Evolutionary conservation across 2,888 invertebrate genomes (phyloP).

Genomic region (Coelogynopora nodosa): DNA sequence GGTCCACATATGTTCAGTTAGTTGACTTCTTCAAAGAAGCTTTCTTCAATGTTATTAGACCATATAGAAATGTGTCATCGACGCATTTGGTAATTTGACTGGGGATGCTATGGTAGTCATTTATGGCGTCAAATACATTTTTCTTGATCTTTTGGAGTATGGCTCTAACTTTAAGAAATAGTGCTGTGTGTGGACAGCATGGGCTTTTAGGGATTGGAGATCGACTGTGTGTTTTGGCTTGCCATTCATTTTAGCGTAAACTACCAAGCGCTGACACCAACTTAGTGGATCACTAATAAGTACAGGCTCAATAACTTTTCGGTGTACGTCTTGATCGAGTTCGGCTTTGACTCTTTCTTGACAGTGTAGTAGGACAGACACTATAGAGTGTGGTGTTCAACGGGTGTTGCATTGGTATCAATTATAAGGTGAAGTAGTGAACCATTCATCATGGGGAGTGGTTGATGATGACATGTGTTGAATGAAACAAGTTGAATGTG

Average conservation of each 20-base stretch:
- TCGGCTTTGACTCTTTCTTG: too few relatives aligned
- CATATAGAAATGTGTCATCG: background rate
- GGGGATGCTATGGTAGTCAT: background rate
- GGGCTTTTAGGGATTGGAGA: slow-evolving; percentile 50
- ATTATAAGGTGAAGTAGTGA: slow-evolving; percentile 46
- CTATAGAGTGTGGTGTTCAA: slow-evolving; percentile 43
- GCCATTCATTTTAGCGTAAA: slow-evolving; percentile 48
- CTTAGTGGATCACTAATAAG: background rate
- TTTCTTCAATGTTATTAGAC: background rate
- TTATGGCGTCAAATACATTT: background rate
- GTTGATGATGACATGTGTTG: slow-evolving; percentile 47
- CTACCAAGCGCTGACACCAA: background rate
- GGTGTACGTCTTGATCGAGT: background rate
- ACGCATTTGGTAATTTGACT: background rate
- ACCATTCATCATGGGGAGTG: slow-evolving; percentile 46
- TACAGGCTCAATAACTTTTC: slow-evolving; percentile 23
- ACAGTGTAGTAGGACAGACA: background rate
- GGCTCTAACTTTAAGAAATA: slow-evolving; percentile 49
- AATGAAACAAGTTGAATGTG: slow-evolving; percentile 44
- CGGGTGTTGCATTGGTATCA: slow-evolving; percentile 45
- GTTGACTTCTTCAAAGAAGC: background rate
- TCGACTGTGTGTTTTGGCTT: slow-evolving; percentile 51
- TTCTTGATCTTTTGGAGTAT: slow-evolving; percentile 40
- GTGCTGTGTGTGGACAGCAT: slow-evolving; percentile 45
- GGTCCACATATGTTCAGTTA: slow-evolving; percentile 41